Base-by-base conservation (phyloP, 2,113 vertebrate species). In the Eolophus roseicapilla region DNA sequence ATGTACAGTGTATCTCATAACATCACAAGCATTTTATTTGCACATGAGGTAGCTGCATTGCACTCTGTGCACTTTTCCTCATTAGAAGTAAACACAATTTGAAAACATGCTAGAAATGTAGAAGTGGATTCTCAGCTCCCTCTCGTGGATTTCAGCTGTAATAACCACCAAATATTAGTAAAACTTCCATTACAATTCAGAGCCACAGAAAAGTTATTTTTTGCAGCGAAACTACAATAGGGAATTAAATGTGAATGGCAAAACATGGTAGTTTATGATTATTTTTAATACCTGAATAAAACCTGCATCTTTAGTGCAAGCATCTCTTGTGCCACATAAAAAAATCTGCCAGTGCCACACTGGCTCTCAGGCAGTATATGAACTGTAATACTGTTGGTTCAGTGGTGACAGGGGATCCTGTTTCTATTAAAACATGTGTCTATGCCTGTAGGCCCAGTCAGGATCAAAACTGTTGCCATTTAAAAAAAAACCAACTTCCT, bases 91-190 rank as follows among this genome's bases (percentile, higher is more conserved):
- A 83, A 55, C 21, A n/a, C 1, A 3, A 33, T 25, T 31, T 31
- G 52, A 49, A 68, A 57, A 89, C 0, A 11, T 5, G 4, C 53
- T 55, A 50, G 37, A 79, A 76, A 69, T 37, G 27, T 11, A 29
- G 6, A 37, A 68, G 49, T 31, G 53, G 44, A 37, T 50, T 92
- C 83, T 75, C 71, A 90, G 94, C 94, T 79, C 95, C 95, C 95
- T 92, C 96, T 95, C 15, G 90, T 95, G 97, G 95, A 76, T 68
- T 41, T 23, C 6, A 33, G n/a, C 12, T 33, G n/a, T 33, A 28
- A 3, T 29, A 86, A 75, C 60, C 9, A 82, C 28, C n/a, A 59
- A 21, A 3, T 19, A 39, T 23, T 3, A 15, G 18, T 29, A 67
- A 75, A 71, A 52, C 13, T 29, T 50, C 10, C 6, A 12, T 2